A percentile compares a stretch with the other conserved stretches of the same genome.
These are phyloP conservation scores for Eulithis prunata DNA, from an alignment of 2,888 invertebrate species.

Conservation along the genomic window DNA sequence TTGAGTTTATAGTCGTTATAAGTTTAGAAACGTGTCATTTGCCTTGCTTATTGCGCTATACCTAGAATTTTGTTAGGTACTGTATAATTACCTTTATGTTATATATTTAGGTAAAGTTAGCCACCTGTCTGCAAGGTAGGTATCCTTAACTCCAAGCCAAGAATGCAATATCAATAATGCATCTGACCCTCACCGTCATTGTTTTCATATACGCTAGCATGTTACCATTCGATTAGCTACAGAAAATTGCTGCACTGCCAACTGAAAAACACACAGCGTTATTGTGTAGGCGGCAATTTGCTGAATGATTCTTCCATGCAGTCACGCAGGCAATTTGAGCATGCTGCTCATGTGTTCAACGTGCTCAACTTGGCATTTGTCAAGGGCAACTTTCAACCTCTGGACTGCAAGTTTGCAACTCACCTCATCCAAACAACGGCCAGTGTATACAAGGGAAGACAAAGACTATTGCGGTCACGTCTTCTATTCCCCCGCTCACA, in stretches of 20 bases:
- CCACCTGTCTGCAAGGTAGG: neutral
- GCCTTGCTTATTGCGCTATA: no score
- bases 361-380: conserved; percentile 53
- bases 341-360: conserved; percentile 48
- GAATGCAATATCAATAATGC: neutral
- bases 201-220: conserved; percentile 33
- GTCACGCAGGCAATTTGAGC: conserved; percentile 68
- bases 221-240: conserved; percentile 37
- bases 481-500: conserved; percentile 55
- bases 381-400: conserved; percentile 74
- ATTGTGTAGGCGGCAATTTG: conserved; percentile 51
- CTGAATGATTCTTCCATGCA: conserved; percentile 58
- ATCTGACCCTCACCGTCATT: conserved; percentile 26
- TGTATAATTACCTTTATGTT: no score
- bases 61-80: no score
- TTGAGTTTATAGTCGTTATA: no score
- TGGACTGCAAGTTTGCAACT: conserved; percentile 66
- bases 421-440: conserved; percentile 76
- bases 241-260: conserved; percentile 40
- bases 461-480: conserved; percentile 60
- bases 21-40: no score
- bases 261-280: conserved; percentile 31
- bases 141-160: neutral
- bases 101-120: no score
- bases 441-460: conserved; percentile 73